phyloP scores from a whole-genome alignment of 2,113 vertebrate species.

The Syrmaticus mikado region DNA sequence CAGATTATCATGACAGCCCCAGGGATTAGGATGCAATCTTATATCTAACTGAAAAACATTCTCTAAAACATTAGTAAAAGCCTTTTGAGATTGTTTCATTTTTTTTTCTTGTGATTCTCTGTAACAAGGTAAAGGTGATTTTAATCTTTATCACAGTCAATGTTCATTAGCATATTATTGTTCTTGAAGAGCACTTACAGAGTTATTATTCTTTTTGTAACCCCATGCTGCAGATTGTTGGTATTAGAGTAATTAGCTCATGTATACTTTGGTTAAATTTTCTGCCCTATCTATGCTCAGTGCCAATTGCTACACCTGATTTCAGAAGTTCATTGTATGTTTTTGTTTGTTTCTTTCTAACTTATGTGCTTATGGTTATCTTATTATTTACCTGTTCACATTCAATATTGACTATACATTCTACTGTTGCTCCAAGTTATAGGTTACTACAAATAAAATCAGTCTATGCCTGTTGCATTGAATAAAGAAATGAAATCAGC shows the following conservation, averaged over 20 bases:
- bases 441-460: neutral
- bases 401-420: neutral
- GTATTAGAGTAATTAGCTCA: neutral
- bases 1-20: neutral
- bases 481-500: neutral
- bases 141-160: neutral
- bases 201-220: neutral
- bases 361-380: neutral
- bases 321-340: neutral
- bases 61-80: neutral
- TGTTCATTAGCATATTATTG: neutral
- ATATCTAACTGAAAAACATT: neutral
- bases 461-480: neutral
- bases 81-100: neutral
- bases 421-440: neutral
- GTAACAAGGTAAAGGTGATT: neutral
- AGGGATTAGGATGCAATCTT: neutral
- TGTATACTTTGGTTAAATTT: neutral
- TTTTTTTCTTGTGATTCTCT: neutral
- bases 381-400: neutral
- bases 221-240: fast-evolving
- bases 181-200: neutral
- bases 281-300: neutral
- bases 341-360: neutral
- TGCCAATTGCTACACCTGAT: neutral